Conservation (phyloP, 2,113 vertebrate genomes). For the Burhinus oedicnemus region DNA sequence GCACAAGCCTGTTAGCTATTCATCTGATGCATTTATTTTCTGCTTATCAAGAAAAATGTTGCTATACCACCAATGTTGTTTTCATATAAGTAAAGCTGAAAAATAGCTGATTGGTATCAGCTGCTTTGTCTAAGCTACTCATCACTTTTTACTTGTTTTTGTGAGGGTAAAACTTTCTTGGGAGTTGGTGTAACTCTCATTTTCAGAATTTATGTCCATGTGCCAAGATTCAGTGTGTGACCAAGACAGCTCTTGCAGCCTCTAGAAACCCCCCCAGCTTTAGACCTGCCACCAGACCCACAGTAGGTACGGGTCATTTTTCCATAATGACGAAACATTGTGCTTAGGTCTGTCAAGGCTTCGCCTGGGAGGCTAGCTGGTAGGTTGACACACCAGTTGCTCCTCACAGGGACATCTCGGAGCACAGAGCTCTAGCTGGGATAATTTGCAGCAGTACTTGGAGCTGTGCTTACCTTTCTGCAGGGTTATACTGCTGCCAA, state of each 20-base stretch:
- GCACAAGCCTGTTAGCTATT: background rate
- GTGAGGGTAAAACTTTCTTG: background rate
- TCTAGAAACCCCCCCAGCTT: background rate
- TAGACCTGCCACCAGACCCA: background rate
- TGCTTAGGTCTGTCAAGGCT: background rate
- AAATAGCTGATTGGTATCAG: background rate
- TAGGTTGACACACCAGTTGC: background rate
- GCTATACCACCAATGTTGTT: background rate
- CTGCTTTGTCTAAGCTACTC: background rate
- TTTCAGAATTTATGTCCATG: background rate
- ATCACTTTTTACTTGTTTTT: background rate
- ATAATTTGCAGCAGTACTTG: background rate
- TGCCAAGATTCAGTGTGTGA: background rate
- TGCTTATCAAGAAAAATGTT: background rate
- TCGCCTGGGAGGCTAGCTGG: rapidly evolving
- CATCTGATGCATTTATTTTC: background rate
- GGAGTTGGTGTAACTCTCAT: background rate
- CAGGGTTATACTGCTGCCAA: background rate
- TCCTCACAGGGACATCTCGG: background rate
- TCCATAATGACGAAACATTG: background rate
- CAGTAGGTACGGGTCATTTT: background rate
- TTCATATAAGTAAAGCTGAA: background rate
- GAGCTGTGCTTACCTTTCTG: background rate
- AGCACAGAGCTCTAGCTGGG: background rate
- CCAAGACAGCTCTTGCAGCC: background rate